A percentile compares a stretch with the other conserved stretches of the same genome.
Conservation (phyloP, 2,797 vertebrate species). For the Sebastes itinus region DNA sequence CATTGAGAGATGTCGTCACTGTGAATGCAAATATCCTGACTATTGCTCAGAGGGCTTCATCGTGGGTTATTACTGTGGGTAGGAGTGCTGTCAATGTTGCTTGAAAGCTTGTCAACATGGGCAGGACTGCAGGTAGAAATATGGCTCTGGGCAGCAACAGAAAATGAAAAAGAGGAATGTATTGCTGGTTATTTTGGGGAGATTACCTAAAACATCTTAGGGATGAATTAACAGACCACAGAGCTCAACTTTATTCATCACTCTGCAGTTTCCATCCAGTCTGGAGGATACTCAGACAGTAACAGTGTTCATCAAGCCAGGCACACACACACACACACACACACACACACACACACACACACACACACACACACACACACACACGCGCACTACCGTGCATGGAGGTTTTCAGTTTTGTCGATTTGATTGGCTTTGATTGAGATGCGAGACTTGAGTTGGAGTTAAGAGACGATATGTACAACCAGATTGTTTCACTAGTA, state of each 20-base stretch:
- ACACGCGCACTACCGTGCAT: background rate
- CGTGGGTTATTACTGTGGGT: no score
- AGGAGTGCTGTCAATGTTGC: no score
- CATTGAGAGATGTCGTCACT: no score
- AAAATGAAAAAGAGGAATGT: no score
- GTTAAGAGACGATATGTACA: no score
- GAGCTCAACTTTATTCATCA: background rate
- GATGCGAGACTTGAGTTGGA: no score
- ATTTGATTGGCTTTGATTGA: constrained; percentile 1
- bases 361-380: background rate
- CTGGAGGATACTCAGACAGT: background rate
- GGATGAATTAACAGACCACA: background rate
- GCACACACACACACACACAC: background rate
- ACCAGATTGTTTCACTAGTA: no score
- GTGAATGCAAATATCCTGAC: no score
- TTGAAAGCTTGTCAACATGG: no score
- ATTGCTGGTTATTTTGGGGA: background rate
- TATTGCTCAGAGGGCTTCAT: no score
- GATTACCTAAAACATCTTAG: background rate
- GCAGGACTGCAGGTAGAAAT: no score
- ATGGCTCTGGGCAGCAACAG: background rate
- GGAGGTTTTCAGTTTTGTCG: background rate
- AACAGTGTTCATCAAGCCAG: background rate
- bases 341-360: background rate
- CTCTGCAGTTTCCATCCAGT: background rate